Evolutionary conservation across 2,113 vertebrate genomes (phyloP).

Genomic region (Heterochromis multidens): DNA sequence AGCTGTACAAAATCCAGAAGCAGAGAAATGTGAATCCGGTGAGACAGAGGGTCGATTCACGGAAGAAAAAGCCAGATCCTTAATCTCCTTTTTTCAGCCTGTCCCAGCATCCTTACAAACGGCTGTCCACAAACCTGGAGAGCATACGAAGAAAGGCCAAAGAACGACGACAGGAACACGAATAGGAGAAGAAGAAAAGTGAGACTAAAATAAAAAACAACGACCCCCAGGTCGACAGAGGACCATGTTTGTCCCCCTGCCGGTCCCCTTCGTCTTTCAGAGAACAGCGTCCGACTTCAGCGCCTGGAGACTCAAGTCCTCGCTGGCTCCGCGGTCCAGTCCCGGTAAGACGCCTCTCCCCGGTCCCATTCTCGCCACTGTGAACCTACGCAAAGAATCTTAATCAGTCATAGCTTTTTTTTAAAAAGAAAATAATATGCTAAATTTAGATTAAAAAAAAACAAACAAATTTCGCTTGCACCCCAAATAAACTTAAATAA

Average conservation of each 20-base stretch:
- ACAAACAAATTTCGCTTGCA: too few species aligned
- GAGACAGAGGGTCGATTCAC: not conserved
- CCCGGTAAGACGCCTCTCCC: slow-evolving; percentile 73
- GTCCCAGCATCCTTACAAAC: not conserved
- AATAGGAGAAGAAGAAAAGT: slow-evolving; percentile 48
- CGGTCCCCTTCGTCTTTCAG: slow-evolving; percentile 84
- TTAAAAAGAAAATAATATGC: too few species aligned
- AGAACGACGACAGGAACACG: slow-evolving; percentile 41
- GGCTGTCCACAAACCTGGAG: slow-evolving; percentile 20
- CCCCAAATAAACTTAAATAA: not conserved
- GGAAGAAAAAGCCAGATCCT: not conserved
- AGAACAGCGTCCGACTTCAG: slow-evolving; percentile 83
- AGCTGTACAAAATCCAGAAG: slow-evolving; percentile 12
- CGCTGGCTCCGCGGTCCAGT: slow-evolving; percentile 80
- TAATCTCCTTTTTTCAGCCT: not conserved
- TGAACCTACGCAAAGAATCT: slow-evolving; percentile 2
- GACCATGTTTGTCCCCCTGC: slow-evolving; percentile 79
- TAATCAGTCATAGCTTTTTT: not conserved
- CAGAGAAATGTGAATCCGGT: slow-evolving; percentile 38
- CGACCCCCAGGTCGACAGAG: slow-evolving; percentile 73
- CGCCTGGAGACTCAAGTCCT: slow-evolving; percentile 84
- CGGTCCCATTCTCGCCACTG: not conserved
- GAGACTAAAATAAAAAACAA: slow-evolving; percentile 49
- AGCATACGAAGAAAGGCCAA: slow-evolving; percentile 29
- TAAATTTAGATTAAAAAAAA: not conserved